These are phyloP conservation scores for Odocoileus hemionus DNA, from an alignment of 2,113 vertebrate species.

Conservation along the genomic window DNA sequence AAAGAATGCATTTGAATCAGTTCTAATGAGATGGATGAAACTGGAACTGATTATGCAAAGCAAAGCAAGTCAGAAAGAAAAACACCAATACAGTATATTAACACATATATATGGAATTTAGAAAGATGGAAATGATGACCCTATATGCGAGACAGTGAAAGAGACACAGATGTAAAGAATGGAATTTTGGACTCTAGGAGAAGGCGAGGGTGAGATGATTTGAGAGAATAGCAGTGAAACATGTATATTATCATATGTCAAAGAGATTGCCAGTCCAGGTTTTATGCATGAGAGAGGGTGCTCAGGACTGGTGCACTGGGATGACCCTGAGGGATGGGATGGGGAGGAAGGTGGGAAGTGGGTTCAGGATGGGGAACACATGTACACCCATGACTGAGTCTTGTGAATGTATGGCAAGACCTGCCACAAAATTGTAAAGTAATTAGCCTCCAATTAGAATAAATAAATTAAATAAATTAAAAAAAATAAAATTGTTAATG, in stretches of 20 bases:
- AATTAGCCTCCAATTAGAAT: not conserved
- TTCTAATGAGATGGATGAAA: not conserved
- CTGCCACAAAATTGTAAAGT: not conserved
- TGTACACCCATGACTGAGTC: too few relatives aligned
- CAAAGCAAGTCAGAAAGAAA: not conserved
- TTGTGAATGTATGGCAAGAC: not conserved
- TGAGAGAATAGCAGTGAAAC: too few relatives aligned
- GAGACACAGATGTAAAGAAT: too few relatives aligned
- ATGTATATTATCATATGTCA: too few relatives aligned
- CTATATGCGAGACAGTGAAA: not conserved
- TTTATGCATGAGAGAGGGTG: too few relatives aligned
- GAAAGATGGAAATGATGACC: not conserved
- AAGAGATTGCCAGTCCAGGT: too few relatives aligned
- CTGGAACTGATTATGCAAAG: not conserved
- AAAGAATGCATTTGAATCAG: not conserved
- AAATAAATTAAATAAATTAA: not conserved
- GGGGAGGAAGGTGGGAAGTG: too few relatives aligned
- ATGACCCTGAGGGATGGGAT: too few relatives aligned
- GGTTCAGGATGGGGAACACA: too few relatives aligned
- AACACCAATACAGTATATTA: not conserved
- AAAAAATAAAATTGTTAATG: not conserved
- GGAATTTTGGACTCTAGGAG: too few relatives aligned
- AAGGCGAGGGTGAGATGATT: too few relatives aligned
- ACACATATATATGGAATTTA: not conserved
- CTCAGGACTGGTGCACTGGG: too few relatives aligned